Percentiles rank a stretch among this genome's conserved stretches.
Conservation (phyloP, 2,888 invertebrate species). For the Saturnia pavonia region DNA sequence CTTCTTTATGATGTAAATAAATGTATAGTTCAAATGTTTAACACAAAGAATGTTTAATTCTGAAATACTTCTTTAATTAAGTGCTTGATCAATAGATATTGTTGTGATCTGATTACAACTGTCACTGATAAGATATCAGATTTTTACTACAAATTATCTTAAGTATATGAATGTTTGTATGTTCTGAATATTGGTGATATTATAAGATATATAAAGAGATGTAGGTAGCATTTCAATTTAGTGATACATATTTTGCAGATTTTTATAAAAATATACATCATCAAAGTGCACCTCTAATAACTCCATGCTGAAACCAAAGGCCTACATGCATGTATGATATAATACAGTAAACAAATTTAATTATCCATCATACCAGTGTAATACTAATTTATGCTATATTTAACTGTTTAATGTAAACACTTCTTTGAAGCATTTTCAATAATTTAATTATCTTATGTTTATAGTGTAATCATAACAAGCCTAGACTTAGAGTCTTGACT, state of each 20-base stretch:
- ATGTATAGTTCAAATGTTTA: not conserved
- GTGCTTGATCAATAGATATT: conserved; percentile 30
- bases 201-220: not conserved
- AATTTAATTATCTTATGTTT: no score
- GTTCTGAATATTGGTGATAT: not conserved
- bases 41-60: not conserved
- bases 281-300: not conserved
- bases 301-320: not conserved
- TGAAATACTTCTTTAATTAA: conserved; percentile 25
- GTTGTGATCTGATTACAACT: conserved; percentile 26
- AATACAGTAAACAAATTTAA: not conserved
- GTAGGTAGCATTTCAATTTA: not conserved
- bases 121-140: conserved; percentile 33
- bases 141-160: conserved; percentile 1
- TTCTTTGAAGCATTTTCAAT: not conserved
- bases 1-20: not conserved
- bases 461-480: no score
- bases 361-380: not conserved
- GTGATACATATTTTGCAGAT: not conserved
- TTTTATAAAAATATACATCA: not conserved
- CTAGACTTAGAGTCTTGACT: no score
- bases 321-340: not conserved
- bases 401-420: not conserved
- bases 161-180: not conserved
- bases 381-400: not conserved